Evolutionary conservation across 2,797 vertebrate genomes (phyloP).

Genomic region (Malacoctenus gilli): DNA sequence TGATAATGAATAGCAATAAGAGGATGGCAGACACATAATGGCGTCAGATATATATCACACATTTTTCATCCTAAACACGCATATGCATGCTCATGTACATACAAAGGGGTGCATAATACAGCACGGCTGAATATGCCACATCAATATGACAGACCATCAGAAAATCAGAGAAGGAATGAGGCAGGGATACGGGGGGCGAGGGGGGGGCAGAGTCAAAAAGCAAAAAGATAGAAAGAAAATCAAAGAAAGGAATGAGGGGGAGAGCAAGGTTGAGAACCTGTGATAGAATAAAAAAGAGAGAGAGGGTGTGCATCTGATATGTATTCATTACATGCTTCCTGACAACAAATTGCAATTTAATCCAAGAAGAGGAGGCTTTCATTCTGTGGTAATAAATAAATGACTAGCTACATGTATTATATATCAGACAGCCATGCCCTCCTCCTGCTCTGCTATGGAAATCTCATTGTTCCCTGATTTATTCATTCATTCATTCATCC

Average conservation of each 20-base stretch:
- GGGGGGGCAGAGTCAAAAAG: constrained; percentile 58
- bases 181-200: constrained; percentile 40
- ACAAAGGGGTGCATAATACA: constrained; percentile 51
- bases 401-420: constrained; percentile 90
- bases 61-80: constrained; percentile 27
- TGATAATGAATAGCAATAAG: constrained; percentile 8
- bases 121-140: constrained; percentile 56
- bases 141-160: constrained; percentile 65
- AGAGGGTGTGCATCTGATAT: constrained; percentile 83
- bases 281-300: constrained; percentile 70
- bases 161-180: constrained; percentile 55
- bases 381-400: constrained; percentile 90
- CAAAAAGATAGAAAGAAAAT: constrained; percentile 64
- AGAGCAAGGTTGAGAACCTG: constrained; percentile 56
- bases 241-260: constrained; percentile 44
- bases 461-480: constrained; percentile 88
- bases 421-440: constrained; percentile 85
- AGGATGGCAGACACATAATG: constrained; percentile 12
- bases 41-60: constrained; percentile 19
- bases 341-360: constrained; percentile 91
- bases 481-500: constrained; percentile 86
- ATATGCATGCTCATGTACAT: constrained; percentile 48
- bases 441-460: constrained; percentile 83
- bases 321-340: constrained; percentile 89
- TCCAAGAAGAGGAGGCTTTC: constrained; percentile 88